Evolutionary conservation across 2,888 invertebrate genomes (phyloP), one percentile per base, ranked within the genome.

Genomic region (Meghimatium bilineatum): DNA sequence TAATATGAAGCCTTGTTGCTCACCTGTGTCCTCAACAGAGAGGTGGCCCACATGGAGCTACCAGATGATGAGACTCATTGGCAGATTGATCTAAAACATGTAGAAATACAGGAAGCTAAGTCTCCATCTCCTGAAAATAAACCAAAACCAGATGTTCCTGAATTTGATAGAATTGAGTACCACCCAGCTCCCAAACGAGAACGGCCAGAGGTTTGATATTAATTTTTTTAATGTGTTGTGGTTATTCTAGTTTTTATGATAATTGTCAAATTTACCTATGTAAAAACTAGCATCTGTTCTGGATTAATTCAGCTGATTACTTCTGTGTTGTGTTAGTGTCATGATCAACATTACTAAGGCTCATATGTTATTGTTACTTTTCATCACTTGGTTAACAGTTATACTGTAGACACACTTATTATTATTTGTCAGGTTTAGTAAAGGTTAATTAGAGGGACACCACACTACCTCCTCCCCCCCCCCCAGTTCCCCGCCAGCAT

Each of bases 31-130:
- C 1, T 83, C 38, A 29, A 71, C 85, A 89, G 89, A 69, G 88
- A 89, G 80, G 81, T 86, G 32, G 71, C 83, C 72, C 79, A 80
- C 3, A 74, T 77, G 34, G 87, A 34, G 17, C 82, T 66, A 23
- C 5, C 12, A 44, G 87, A 80, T 26, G 90, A 89, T 12, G 88
- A 89, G 17, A 52, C 85, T 29, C 87, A 87, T 60, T 89, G 90
- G 90, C 87, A 87, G 29, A 84, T 86, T 20, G 85, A 85, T 49
- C 85, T 88, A 29, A 87, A 86, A 38, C 88, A 88, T 63, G 86
- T 87, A 71, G 85, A 88, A 44, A 66, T 84, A 80, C 86, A 88
- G 85, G 88, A 90, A 87, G 82, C 82, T 36, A 85, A 87, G 38
- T 83, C 85, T 29, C 84, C 86, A 23, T 82, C 85, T 26, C 86